Evolutionary conservation across 2,113 vertebrate genomes (phyloP).

Genomic region (Sinosuthora webbiana): DNA sequence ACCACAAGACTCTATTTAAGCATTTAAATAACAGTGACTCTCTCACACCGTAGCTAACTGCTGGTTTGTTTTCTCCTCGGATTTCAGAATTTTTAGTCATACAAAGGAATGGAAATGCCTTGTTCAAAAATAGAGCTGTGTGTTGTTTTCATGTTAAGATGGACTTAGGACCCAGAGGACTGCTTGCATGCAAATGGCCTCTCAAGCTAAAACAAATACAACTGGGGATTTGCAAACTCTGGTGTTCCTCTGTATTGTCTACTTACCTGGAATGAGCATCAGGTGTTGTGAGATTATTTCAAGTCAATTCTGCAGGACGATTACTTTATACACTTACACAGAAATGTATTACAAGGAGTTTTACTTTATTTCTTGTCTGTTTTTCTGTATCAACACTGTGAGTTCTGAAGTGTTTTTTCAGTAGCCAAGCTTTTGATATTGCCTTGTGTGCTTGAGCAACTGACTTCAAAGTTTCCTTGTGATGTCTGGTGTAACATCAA

Average conservation of each 20-base stretch:
- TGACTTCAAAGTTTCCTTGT: neutral
- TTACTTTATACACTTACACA: neutral
- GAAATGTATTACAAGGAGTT: neutral
- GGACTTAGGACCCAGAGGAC: neutral
- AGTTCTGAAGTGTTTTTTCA: neutral
- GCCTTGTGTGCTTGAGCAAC: neutral
- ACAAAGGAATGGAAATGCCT: neutral
- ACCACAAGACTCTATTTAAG: slow-evolving; percentile 31
- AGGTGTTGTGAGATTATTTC: neutral
- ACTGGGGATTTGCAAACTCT: neutral
- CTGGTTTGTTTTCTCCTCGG: neutral
- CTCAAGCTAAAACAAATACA: neutral
- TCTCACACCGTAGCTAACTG: neutral
- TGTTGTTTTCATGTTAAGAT: neutral
- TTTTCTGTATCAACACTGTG: neutral
- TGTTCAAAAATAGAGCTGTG: neutral
- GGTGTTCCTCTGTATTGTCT: neutral
- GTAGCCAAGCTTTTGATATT: neutral
- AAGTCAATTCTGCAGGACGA: neutral
- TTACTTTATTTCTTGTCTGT: neutral
- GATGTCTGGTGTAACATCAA: neutral
- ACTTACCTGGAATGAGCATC: neutral
- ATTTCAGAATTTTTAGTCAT: slow-evolving; percentile 26
- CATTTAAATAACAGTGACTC: slow-evolving; percentile 24
- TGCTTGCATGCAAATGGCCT: neutral